These are phyloP conservation scores for Ischnura elegans DNA, from an alignment of 2,888 invertebrate species.

Conservation along the genomic window DNA sequence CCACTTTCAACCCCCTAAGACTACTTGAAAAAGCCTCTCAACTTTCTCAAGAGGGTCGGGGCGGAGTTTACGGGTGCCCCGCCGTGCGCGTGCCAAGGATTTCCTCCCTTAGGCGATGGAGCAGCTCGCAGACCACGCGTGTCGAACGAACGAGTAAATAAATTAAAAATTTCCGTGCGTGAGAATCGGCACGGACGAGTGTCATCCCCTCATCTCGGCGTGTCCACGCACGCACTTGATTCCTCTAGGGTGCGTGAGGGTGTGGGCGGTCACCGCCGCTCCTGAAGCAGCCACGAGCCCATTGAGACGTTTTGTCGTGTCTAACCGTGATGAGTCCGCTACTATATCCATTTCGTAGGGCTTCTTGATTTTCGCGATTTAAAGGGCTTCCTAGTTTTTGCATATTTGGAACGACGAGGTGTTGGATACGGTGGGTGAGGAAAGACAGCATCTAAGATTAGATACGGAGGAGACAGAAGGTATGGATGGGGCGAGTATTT, in stretches of 20 bases:
- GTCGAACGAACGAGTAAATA: neutral
- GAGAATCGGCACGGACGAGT: neutral
- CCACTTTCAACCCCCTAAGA: neutral
- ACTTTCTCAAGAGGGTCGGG: neutral
- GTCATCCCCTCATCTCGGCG: neutral
- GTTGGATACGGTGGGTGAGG: too few relatives aligned
- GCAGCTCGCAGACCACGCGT: neutral
- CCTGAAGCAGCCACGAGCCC: neutral
- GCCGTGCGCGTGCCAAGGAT: neutral
- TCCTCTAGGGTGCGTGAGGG: neutral
- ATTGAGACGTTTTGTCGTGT: neutral
- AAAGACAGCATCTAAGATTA: too few relatives aligned
- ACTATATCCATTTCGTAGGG: too few relatives aligned
- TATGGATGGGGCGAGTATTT: too few relatives aligned
- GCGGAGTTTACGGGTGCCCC: neutral
- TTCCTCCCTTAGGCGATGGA: neutral
- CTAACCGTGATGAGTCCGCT: too few relatives aligned
- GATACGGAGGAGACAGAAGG: too few relatives aligned
- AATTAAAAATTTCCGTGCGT: neutral
- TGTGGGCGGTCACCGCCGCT: neutral
- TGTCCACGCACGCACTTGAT: constrained; percentile 33
- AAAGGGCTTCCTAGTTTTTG: too few relatives aligned
- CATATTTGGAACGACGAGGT: too few relatives aligned
- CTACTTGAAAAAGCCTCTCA: neutral
- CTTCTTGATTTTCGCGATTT: too few relatives aligned